A percentile compares a stretch with the other conserved stretches of the same genome.
Conservation (phyloP, 2,113 vertebrate species). For the Aspiorhynchus laticeps region DNA sequence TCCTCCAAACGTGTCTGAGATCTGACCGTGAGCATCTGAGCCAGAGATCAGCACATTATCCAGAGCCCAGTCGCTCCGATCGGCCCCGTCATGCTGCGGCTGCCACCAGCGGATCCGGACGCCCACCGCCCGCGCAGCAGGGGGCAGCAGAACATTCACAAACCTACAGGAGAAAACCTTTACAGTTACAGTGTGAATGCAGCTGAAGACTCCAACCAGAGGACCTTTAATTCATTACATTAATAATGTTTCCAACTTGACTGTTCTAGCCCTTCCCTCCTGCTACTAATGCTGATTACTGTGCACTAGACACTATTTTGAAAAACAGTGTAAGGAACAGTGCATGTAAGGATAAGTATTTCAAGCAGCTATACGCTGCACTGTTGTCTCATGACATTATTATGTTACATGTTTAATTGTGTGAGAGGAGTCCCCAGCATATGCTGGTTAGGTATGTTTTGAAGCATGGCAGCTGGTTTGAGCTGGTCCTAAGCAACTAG, state of each 20-base stretch:
- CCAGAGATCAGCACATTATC: conserved; percentile 95
- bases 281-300: too few relatives aligned
- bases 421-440: neutral
- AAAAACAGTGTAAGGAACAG: neutral
- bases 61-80: conserved; percentile 95
- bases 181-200: neutral
- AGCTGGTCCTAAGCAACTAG: too few relatives aligned
- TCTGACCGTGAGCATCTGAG: conserved; percentile 88
- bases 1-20: conserved; percentile 93
- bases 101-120: conserved; percentile 98
- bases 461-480: too few relatives aligned
- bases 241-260: neutral
- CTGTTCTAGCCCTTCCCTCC: neutral
- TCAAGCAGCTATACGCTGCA: neutral
- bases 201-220: neutral
- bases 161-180: conserved; percentile 76
- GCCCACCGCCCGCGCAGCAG: conserved; percentile 84
- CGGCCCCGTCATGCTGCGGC: conserved; percentile 89
- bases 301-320: neutral
- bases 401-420: neutral
- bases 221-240: neutral
- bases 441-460: too few relatives aligned
- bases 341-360: neutral
- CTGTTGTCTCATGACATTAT: neutral
- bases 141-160: conserved; percentile 94